phyloP scores from a whole-genome alignment of 1,140 invertebrate genomes.

The Trichonephila inaurata region DNA sequence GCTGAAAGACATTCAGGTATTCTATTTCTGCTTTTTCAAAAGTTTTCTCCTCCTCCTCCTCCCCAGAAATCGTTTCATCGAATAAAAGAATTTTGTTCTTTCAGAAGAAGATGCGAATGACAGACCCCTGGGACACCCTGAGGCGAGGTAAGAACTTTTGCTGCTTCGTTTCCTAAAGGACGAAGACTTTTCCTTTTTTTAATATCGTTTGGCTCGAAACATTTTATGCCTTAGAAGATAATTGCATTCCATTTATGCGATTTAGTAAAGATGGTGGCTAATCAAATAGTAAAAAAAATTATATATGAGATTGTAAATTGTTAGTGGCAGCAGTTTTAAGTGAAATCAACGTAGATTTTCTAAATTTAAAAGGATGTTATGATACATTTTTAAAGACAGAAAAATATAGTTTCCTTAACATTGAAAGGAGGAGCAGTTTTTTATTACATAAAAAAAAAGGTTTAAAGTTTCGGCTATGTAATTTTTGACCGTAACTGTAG shows the following conservation, averaged over 20 bases:
- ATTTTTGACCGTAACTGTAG: too few species aligned
- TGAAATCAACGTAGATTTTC: neutral
- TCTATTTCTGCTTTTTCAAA: slow-evolving; percentile 19
- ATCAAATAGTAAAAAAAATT: neutral
- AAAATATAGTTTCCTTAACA: too few species aligned
- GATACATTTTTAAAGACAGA: too few species aligned
- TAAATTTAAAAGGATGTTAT: too few species aligned
- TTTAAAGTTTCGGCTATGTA: too few species aligned
- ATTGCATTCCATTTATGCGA: slow-evolving; percentile 1
- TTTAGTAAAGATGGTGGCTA: neutral
- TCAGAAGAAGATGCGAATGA: slow-evolving; percentile 52
- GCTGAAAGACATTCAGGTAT: slow-evolving; percentile 82
- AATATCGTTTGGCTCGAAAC: neutral
- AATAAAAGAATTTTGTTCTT: slow-evolving; percentile 57
- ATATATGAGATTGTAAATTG: neutral
- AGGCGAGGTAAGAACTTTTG: slow-evolving; percentile 40
- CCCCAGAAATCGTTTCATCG: neutral
- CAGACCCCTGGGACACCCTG: slow-evolving; percentile 59
- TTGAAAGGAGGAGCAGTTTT: too few species aligned
- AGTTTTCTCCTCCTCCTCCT: neutral
- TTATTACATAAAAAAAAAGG: too few species aligned
- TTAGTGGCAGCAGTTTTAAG: neutral
- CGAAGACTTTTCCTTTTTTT: neutral
- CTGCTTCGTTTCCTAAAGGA: neutral
- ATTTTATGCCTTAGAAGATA: neutral